Base-by-base conservation (phyloP, 2,113 vertebrate genomes). In the Platysternon megacephalum region DNA sequence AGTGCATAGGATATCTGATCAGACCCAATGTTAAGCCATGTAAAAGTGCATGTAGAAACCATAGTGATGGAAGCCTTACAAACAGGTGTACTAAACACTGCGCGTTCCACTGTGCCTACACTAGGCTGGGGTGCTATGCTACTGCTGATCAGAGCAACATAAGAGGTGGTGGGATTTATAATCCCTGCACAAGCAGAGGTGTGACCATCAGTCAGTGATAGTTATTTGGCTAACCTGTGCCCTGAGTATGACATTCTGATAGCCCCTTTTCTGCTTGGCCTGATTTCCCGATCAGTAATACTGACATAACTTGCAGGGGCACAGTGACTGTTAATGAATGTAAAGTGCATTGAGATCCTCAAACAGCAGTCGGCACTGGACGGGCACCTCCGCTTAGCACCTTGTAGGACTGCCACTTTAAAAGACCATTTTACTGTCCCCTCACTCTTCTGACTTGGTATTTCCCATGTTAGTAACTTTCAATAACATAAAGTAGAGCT, bases 21-120 rank as follows among this genome's bases (percentile, higher is more conserved):
- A 89, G 86, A 51, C 72, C 74, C 79, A 52, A 2, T 12, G 1
- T 2, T 0, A 55, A 53, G 83, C 80, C 88, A 39, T 2, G 13
- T 16, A 44, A 61, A 22, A 87, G 81, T 78, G 39, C 83, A 80
- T 44, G 81, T 61, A 21, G 2, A 44, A 90, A n/a, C 80, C 52
- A 2, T 84, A 17, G 68, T 0, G 0, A 3, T 11, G 56, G 72
- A 78, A 32, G 9, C 52, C 55, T 53, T 22, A 61, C 12, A 32
- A 32, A 32, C 28, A 32, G 56, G 28, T 32, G 11, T 61, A 29
- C 28, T 32, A 29, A 61, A 32, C 29, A 29, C 28, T 61, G 56
- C 3, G 3, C 12, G 8, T 79, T 82, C 79, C 4, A 0, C 48
- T 51, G 12, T 1, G 5, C 5, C 0, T 0, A 24, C 80, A 44